phyloP scores from a whole-genome alignment of 1,140 invertebrate species.

The Trichogramma pretiosum region DNA sequence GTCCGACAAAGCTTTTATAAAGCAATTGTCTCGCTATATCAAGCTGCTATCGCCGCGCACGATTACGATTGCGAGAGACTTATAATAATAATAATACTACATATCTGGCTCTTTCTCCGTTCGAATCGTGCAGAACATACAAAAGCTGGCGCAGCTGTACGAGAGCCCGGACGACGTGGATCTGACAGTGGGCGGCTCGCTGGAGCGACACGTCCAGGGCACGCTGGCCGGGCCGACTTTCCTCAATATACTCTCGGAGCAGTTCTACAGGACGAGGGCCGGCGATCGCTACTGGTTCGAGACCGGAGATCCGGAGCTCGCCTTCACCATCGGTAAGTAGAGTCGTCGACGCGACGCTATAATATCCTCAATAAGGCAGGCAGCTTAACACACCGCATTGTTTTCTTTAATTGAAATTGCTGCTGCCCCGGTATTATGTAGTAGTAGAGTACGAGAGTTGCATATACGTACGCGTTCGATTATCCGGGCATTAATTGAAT shows the following conservation, averaged over 20 bases:
- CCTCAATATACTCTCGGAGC: conserved; percentile 79
- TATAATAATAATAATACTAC: too few species aligned
- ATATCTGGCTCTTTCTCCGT: too few species aligned
- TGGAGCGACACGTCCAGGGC: conserved; percentile 68
- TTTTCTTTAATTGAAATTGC: conserved; percentile 4
- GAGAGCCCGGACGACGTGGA: conserved; percentile 76
- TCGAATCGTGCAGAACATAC: conserved; percentile 51
- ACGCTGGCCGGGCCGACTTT: conserved; percentile 84
- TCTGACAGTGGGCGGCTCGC: conserved; percentile 72
- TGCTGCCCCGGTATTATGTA: too few species aligned
- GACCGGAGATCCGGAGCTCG: conserved; percentile 53
- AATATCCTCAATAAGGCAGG: too few species aligned
- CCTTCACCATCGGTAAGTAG: conserved; percentile 64
- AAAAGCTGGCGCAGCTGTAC: conserved; percentile 56
- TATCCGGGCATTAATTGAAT: too few species aligned
- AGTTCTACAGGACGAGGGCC: conserved; percentile 76
- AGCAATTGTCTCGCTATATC: too few species aligned
- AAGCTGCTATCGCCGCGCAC: too few species aligned
- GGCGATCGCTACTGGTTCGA: conserved; percentile 82
- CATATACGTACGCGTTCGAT: too few species aligned
- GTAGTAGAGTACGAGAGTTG: too few species aligned
- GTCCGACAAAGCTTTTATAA: too few species aligned
- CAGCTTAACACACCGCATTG: too few species aligned
- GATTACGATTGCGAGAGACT: too few species aligned
- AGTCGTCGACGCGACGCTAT: background rate